Percentiles rank a stretch among this genome's conserved stretches.
Evolutionary conservation across 1,140 invertebrate genomes (phyloP).

Genomic region (Drosophila nannoptera): DNA sequence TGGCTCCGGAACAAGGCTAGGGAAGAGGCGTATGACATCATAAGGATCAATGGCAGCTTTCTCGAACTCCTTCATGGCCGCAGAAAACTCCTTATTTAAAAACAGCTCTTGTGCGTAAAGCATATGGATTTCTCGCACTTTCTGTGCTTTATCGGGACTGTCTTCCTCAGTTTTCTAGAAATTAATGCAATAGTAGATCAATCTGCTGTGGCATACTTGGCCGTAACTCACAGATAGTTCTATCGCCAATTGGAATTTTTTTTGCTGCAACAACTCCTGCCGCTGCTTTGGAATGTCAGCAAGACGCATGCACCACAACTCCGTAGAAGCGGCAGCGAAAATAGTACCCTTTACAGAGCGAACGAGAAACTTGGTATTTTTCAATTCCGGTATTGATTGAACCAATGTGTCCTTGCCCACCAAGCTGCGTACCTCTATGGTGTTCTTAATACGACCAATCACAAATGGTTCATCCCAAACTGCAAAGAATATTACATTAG

Average conservation of each 20-base stretch:
- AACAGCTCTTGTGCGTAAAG: conserved; percentile 95
- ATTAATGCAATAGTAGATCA: background rate
- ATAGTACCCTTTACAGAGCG: conserved; percentile 87
- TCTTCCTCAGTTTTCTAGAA: conserved; percentile 88
- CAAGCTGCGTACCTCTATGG: conserved; percentile 90
- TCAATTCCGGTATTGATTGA: conserved; percentile 87
- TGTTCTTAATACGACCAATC: conserved; percentile 89
- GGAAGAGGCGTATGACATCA: conserved; percentile 96
- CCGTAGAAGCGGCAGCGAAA: conserved; percentile 91
- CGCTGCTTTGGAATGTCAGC: conserved; percentile 91
- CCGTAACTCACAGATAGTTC: conserved; percentile 88
- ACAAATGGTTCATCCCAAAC: conserved; percentile 95
- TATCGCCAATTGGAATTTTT: conserved; percentile 96
- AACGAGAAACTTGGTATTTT: conserved; percentile 84
- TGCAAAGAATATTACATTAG: conserved; percentile 75
- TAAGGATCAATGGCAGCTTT: conserved; percentile 94
- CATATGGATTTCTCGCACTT: conserved; percentile 92
- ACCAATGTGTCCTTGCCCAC: conserved; percentile 86
- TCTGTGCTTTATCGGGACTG: conserved; percentile 88
- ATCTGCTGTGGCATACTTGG: background rate
- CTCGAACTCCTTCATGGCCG: conserved; percentile 94
- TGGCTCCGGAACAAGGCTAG: conserved; percentile 86
- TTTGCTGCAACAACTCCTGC: conserved; percentile 88
- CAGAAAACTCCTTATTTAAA: conserved; percentile 90
- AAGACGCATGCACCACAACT: conserved; percentile 91